Percentiles rank a stretch among this genome's conserved stretches.
Evolutionary conservation across 2,797 vertebrate species (phyloP).

Genomic region (Labroides dimidiatus): DNA sequence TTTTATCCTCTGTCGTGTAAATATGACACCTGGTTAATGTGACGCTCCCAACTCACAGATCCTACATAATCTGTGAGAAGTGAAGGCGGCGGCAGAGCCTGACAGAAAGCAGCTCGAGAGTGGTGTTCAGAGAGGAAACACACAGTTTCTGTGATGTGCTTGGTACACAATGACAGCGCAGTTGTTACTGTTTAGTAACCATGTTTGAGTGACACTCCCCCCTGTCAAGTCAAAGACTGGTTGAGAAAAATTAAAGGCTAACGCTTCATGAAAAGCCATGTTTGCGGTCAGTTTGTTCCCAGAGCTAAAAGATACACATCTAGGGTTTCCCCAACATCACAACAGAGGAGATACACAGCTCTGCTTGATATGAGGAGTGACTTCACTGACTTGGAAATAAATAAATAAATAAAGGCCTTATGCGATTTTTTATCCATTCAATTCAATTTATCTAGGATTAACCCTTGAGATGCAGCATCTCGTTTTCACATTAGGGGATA

Average conservation of each 20-base stretch:
- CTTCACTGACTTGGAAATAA: too few species aligned
- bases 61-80: conserved; percentile 29
- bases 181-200: conserved; percentile 1
- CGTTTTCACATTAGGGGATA: too few species aligned
- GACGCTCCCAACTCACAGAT: conserved; percentile 38
- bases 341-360: too few species aligned
- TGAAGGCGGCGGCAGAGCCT: conserved; percentile 8
- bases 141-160: conserved; percentile 7
- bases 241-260: conserved; percentile 28
- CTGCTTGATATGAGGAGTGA: too few species aligned
- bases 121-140: background rate
- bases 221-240: conserved; percentile 14
- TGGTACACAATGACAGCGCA: background rate
- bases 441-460: too few species aligned
- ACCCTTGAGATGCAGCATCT: too few species aligned
- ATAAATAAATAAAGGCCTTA: too few species aligned
- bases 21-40: conserved; percentile 69
- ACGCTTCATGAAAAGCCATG: conserved; percentile 4
- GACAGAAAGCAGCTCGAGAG: background rate
- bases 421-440: too few species aligned
- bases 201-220: conserved; percentile 12
- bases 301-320: conserved; percentile 5
- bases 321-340: conserved; percentile 1
- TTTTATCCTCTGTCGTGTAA: conserved; percentile 48
- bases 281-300: conserved; percentile 7